A percentile compares a stretch with the other conserved stretches of the same genome.
Conservation (phyloP, 2,113 vertebrate species). For the Microcebus griseorufus region DNA sequence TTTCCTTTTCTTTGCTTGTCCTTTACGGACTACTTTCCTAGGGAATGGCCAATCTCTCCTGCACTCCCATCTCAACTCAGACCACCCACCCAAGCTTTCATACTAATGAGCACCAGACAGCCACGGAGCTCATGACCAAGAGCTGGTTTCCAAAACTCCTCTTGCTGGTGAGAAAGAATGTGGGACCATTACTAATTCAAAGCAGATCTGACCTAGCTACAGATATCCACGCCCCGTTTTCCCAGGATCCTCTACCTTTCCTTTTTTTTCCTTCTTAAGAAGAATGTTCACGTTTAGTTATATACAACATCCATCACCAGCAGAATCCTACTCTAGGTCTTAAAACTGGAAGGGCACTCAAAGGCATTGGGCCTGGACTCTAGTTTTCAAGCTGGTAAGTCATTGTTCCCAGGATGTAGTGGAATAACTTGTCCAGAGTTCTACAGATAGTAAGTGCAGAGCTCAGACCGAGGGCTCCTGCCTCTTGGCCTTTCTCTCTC, state of each 20-base stretch:
- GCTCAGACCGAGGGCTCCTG: background rate
- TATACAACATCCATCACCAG: constrained; percentile 1
- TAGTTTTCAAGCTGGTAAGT: background rate
- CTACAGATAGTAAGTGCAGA: background rate
- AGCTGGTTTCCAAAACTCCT: constrained; percentile 47
- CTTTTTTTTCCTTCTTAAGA: constrained; percentile 43
- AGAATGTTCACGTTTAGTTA: background rate
- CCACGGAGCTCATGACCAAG: background rate
- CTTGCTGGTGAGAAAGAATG: constrained; percentile 51
- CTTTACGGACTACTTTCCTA: background rate
- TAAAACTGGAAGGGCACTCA: background rate
- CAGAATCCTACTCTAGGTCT: background rate
- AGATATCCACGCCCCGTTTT: background rate
- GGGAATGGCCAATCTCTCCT: background rate
- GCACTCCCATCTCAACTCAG: background rate
- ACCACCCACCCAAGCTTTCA: background rate
- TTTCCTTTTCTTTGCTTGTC: background rate
- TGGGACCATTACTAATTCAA: constrained; percentile 44
- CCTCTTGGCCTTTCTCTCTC: background rate
- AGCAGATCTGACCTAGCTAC: constrained; percentile 57
- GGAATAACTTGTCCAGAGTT: background rate
- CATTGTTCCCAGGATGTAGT: background rate
- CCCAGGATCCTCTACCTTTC: constrained; percentile 15
- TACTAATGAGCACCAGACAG: background rate
- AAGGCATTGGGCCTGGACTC: background rate